These are phyloP conservation scores for Pelobates fuscus DNA, from an alignment of 2,113 vertebrate genomes.

Conservation along the genomic window DNA sequence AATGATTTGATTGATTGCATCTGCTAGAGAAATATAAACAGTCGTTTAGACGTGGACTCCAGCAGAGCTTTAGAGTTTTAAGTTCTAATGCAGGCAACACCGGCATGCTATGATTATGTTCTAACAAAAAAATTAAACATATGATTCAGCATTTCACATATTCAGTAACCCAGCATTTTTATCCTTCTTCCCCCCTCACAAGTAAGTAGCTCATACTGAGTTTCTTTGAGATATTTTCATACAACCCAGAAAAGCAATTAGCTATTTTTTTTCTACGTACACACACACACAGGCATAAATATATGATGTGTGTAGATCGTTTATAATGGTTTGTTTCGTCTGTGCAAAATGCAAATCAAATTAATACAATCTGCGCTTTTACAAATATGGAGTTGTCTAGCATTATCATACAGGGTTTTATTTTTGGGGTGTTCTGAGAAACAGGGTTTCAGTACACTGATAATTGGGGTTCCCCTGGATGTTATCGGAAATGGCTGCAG, in stretches of 20 bases:
- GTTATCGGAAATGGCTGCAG: too few species aligned
- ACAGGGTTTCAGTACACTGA: too few species aligned
- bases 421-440: not conserved
- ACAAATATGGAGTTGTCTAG: not conserved
- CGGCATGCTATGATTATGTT: not conserved
- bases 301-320: not conserved
- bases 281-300: too few species aligned
- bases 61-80: not conserved
- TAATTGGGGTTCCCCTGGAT: too few species aligned
- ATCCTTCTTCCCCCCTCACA: not conserved
- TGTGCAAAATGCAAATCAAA: not conserved
- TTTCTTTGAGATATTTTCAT: not conserved
- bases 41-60: not conserved
- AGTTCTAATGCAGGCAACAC: not conserved
- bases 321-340: conserved; percentile 1
- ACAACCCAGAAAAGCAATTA: not conserved
- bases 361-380: not conserved
- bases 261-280: not conserved
- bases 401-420: not conserved
- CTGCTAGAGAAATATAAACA: not conserved
- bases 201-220: not conserved
- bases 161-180: not conserved
- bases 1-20: not conserved
- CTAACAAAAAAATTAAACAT: not conserved
- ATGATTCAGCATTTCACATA: not conserved